phyloP scores from a whole-genome alignment of 2,113 vertebrate species.

The Saimiri boliviensis region DNA sequence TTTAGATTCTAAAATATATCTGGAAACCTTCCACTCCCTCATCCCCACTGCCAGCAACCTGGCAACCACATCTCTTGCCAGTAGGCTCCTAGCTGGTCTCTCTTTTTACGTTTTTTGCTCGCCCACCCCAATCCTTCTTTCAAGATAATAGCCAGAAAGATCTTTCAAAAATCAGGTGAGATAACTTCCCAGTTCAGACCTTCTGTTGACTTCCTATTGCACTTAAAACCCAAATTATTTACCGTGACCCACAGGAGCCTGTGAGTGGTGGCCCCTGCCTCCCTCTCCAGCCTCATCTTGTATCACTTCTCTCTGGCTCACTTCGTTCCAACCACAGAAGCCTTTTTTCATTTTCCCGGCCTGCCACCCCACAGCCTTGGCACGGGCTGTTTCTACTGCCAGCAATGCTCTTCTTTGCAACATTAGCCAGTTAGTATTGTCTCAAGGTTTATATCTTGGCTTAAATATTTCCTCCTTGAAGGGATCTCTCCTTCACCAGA shows the following conservation, averaged over 20 bases:
- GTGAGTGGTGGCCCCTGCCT: neutral
- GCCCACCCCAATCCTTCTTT: neutral
- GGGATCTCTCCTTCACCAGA: neutral
- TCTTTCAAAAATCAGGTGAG: neutral
- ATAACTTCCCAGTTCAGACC: neutral
- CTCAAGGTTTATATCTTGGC: neutral
- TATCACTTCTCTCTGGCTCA: neutral
- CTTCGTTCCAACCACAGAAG: neutral
- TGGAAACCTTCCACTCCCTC: neutral
- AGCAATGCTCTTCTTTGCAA: neutral
- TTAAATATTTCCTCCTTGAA: neutral
- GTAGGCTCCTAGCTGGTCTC: neutral
- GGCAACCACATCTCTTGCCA: neutral
- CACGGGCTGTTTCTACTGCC: neutral
- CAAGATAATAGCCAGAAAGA: neutral
- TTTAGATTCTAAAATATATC: neutral
- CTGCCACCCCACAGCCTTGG: neutral
- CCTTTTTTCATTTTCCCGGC: neutral
- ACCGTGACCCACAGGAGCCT: neutral
- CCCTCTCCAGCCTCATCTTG: fast-evolving
- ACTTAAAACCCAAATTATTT: neutral
- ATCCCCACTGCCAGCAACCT: neutral
- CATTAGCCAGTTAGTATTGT: neutral
- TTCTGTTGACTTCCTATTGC: neutral
- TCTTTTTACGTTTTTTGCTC: neutral